Evolutionary conservation across 2,797 vertebrate species (phyloP), one percentile per base, ranked within the genome.

Genomic region (Ctenopoma kingsleyae): DNA sequence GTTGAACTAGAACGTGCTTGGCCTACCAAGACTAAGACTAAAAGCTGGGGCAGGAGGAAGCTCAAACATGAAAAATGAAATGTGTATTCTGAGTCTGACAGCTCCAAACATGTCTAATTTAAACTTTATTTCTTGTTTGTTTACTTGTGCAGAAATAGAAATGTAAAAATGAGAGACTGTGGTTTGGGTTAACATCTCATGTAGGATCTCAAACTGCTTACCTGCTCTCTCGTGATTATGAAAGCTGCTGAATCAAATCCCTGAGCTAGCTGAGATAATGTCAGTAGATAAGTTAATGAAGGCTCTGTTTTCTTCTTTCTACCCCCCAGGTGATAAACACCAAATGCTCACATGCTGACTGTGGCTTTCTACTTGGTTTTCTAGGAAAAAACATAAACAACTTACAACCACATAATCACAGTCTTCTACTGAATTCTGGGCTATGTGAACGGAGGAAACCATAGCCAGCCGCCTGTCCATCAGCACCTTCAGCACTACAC

Each of bases 131-230:
- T 63, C 3, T 78, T 64, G 41, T 43, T 82, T 79, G 43, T 87
- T 81, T 74, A 36, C 56, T 27, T 8, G 1, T 54, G 38, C 57
- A 32, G 32, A 72, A 87, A 87, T 72, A 86, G 67, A 79, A 71
- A 78, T 41, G 64, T 20, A 71, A 66, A 80, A 61, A 52, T 67
- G 47, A 44, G 1, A 11, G 30, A 46, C 20, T 8, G 17, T 55
- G 71, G 67, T 59, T 6, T 5, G 15, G n/a, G 16, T 22, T 16
- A 63, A 12, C 8, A 0, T 47, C 22, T 61, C 17, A 15, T 23
- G 55, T 15, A 10, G 44, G n/a, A 47, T 47, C 19, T 10, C 2
- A 44, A 38, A 27, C 17, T 5, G 53, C 36, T 40, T 0, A 48
- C 17, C 20, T 4, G 40, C 23, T 74, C 53, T 51, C 41, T 13